phyloP scores from a whole-genome alignment of 2,113 vertebrate species.

The Agelaius tricolor region DNA sequence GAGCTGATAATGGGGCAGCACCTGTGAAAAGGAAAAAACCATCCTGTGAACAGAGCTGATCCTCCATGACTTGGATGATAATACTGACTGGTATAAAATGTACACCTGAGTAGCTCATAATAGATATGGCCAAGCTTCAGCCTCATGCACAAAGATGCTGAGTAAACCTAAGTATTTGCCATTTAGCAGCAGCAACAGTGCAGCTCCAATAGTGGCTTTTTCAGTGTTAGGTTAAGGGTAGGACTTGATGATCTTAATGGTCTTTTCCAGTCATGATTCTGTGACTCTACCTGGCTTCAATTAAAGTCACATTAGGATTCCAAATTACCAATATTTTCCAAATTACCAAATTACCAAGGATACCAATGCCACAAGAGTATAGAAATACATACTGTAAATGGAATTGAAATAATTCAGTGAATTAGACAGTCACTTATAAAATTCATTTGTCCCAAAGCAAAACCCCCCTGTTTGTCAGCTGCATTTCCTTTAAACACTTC shows the following conservation, averaged over 20 bases:
- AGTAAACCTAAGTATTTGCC: background rate
- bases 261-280: background rate
- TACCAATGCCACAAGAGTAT: background rate
- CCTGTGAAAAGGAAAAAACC: constrained; percentile 24
- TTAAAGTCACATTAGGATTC: background rate
- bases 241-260: background rate
- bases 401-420: background rate
- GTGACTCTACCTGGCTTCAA: background rate
- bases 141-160: background rate
- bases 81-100: background rate
- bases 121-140: background rate
- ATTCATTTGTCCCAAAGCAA: background rate
- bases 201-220: background rate
- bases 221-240: background rate
- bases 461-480: background rate
- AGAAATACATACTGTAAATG: background rate
- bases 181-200: background rate
- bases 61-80: background rate
- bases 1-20: constrained; percentile 73
- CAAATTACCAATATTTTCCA: too few relatives aligned
- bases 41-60: background rate
- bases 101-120: background rate
- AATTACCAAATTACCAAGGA: too few relatives aligned
- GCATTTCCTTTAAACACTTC: background rate
- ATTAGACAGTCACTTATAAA: background rate